Evolutionary conservation across 2,888 invertebrate genomes (phyloP).

Genomic region (Tipula vernalis): DNA sequence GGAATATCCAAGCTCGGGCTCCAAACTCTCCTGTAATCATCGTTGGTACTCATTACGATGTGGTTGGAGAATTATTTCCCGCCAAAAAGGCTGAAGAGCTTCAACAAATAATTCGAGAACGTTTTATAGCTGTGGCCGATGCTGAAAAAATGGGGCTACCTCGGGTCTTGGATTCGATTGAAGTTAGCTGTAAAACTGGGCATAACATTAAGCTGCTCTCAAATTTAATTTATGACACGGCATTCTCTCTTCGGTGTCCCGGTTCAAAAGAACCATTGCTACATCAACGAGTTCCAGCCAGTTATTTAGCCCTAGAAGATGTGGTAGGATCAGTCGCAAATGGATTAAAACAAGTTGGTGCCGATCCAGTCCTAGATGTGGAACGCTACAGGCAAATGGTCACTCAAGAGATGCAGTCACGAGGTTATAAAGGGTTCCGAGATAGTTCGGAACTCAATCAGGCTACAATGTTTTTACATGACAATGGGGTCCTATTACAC

Average conservation of each 20-base stretch:
- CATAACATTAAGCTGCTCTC: slow-evolving; percentile 83
- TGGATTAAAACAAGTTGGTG: slow-evolving; percentile 52
- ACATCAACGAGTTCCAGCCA: slow-evolving; percentile 91
- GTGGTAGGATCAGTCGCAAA: slow-evolving; percentile 71
- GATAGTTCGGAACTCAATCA: slow-evolving; percentile 85
- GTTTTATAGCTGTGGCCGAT: slow-evolving; percentile 86
- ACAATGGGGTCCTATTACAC: slow-evolving; percentile 89
- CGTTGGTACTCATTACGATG: slow-evolving; percentile 92
- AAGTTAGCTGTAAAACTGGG: slow-evolving; percentile 74
- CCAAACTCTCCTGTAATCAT: slow-evolving; percentile 94
- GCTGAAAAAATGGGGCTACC: slow-evolving; percentile 94
- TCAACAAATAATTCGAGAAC: slow-evolving; percentile 75
- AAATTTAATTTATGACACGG: slow-evolving; percentile 86
- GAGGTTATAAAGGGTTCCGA: slow-evolving; percentile 40
- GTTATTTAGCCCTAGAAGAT: slow-evolving; percentile 89
- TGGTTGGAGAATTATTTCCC: slow-evolving; percentile 42
- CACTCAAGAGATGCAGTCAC: slow-evolving; percentile 33
- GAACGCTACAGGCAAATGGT: slow-evolving; percentile 51
- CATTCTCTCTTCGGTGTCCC: slow-evolving; percentile 80
- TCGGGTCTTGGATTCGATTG: slow-evolving; percentile 80
- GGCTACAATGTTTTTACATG: slow-evolving; percentile 93
- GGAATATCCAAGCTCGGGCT: slow-evolving; percentile 87
- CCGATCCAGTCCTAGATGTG: slow-evolving; percentile 74
- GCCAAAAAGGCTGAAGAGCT: slow-evolving; percentile 51
- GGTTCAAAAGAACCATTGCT: slow-evolving; percentile 82